These are phyloP conservation scores for Pollenia labialis DNA, from an alignment of 2,888 invertebrate species.

Conservation along the genomic window DNA sequence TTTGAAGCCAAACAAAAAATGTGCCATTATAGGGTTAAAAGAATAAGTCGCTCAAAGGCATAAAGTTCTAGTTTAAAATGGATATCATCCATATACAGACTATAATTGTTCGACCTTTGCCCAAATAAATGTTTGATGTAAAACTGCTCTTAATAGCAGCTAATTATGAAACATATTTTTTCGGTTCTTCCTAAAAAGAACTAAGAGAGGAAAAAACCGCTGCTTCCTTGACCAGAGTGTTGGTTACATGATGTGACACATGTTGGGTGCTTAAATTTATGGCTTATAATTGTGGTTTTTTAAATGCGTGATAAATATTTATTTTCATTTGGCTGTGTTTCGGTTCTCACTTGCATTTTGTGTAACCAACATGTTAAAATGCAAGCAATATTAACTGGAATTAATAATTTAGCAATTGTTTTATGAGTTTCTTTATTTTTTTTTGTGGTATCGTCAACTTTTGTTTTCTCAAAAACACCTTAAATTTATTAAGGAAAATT, in stretches of 20 bases:
- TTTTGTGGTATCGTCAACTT: neutral
- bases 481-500: constrained; percentile 50
- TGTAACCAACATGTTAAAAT: neutral
- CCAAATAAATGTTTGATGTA: constrained; percentile 16
- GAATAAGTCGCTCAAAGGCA: neutral
- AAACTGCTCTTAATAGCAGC: constrained; percentile 41
- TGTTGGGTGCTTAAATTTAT: constrained; percentile 70
- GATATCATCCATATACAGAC: neutral
- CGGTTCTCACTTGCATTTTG: neutral
- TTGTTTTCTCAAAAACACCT: constrained; percentile 46
- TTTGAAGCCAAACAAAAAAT: no score
- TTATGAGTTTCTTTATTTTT: neutral
- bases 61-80: neutral
- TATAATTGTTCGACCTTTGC: constrained; percentile 40
- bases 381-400: constrained; percentile 31
- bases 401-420: constrained; percentile 57
- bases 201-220: no score
- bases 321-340: constrained; percentile 49
- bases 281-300: constrained; percentile 67
- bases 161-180: constrained; percentile 52
- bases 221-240: constrained; percentile 29
- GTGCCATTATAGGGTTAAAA: no score
- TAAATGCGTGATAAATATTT: constrained; percentile 58
- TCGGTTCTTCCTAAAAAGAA: constrained; percentile 6
- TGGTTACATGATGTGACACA: constrained; percentile 56